Conservation (phyloP, 1,140 invertebrate genomes). For the Bemisia tabaci region DNA sequence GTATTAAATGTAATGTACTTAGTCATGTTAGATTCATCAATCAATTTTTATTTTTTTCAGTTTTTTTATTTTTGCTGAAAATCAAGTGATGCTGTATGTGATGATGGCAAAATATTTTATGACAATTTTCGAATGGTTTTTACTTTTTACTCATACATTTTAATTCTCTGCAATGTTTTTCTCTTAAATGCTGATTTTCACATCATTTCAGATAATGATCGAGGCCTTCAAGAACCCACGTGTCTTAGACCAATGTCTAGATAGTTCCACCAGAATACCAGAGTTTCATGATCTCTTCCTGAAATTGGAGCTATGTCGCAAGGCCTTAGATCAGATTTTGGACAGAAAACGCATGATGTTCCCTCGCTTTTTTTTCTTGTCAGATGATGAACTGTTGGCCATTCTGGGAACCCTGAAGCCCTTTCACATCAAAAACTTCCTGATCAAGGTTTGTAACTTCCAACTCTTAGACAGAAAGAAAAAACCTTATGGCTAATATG, state of each 20-base stretch:
- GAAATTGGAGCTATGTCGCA: constrained; percentile 76
- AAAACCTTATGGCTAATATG: not conserved
- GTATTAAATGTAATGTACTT: too few relatives aligned
- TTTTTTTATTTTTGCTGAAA: too few relatives aligned
- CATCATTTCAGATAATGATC: constrained; percentile 63
- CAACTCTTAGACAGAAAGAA: not conserved
- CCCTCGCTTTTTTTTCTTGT: constrained; percentile 84
- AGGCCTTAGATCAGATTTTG: constrained; percentile 77
- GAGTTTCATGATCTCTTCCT: constrained; percentile 57
- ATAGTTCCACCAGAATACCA: constrained; percentile 43
- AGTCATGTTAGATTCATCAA: too few relatives aligned
- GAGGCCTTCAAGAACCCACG: constrained; percentile 61
- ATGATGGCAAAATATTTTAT: too few relatives aligned
- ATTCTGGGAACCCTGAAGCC: constrained; percentile 75
- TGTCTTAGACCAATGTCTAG: constrained; percentile 59
- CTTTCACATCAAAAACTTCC: constrained; percentile 71
- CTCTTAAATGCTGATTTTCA: too few relatives aligned
- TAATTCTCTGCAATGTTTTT: too few relatives aligned
- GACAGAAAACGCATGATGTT: constrained; percentile 74
- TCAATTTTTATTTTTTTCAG: too few relatives aligned
- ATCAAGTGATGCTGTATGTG: too few relatives aligned
- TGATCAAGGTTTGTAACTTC: constrained; percentile 78
- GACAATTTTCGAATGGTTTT: too few relatives aligned
- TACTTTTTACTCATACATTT: too few relatives aligned
- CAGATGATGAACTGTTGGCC: constrained; percentile 77